Base-by-base conservation (phyloP, 2,888 invertebrate species). In the Hypercompe scribonia region DNA sequence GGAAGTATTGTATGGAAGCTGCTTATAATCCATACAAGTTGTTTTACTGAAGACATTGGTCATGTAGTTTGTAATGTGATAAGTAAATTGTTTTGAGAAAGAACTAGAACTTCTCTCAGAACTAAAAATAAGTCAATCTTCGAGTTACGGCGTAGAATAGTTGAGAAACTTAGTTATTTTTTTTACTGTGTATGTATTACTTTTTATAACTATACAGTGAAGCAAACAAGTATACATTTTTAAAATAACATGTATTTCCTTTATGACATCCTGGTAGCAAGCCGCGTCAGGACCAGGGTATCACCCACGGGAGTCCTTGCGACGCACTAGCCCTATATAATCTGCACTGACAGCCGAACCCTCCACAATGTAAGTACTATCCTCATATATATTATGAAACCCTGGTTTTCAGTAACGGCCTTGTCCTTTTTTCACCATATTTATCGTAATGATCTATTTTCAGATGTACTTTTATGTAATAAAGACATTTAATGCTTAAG, bases 241-340 rank as follows among this genome's bases (percentile, higher is more conserved):
- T 72, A 65, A 65, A 36, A 65, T 68, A 65, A 72, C 34, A 70
- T 78, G 42, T 73, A 71, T 76, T 54, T 64, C 75, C 76, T 83
- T 82, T 85, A 81, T 84, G 77, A 65, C 73, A 78, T 81, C 87
- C 83, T 85, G 79, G 88, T 82, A 83, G 75, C 77, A 74, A 79
- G 77, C 81, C 81, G 75, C 79, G 82, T 78, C 81, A 81, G 78
- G 85, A 83, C 83, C 86, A 84, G 84, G 82, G 85, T 86, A 84
- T 90, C 78, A 80, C 84, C 90, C 91, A 82, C 84, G 90, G 90
- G 91, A 90, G 90, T 89, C 89, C 89, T 90, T 89, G 91, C 88
- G 86, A 86, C 78, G 84, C 78, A 82, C 78, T 31, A 78, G 78
- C 77, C 78, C 88, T 81, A 79, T 79, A 77, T 83, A 82, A 77